Conservation (phyloP, 2,888 invertebrate genomes). For the Oxycera nigricornis region DNA sequence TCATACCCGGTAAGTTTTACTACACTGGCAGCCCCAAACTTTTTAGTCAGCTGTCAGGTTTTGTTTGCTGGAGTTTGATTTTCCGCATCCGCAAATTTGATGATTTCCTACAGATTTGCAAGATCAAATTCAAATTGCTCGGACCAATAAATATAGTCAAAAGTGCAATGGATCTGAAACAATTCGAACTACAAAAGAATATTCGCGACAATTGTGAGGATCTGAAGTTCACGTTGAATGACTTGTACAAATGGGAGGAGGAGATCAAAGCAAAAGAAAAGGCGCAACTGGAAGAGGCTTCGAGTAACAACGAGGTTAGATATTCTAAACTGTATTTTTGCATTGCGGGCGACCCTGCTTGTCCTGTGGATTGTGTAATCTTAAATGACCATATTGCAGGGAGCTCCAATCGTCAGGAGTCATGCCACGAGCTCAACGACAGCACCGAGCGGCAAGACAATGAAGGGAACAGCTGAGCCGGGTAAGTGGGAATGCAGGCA, state of each 20-base stretch:
- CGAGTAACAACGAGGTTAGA: slow-evolving; percentile 40
- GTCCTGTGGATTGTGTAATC: no score
- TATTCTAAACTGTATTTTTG: neutral
- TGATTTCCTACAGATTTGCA: neutral
- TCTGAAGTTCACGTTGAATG: slow-evolving; percentile 53
- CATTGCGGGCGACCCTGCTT: neutral
- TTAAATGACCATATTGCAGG: no score
- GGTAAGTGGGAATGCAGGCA: neutral
- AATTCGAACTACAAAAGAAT: slow-evolving; percentile 57
- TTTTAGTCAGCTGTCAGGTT: neutral
- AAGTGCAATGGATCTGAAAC: slow-evolving; percentile 7
- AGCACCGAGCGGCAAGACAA: neutral
- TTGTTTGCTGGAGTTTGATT: neutral
- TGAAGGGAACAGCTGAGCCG: neutral
- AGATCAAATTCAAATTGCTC: neutral
- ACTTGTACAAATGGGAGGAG: slow-evolving; percentile 58
- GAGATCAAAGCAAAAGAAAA: slow-evolving; percentile 59
- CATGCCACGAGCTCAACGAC: neutral
- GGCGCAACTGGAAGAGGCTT: slow-evolving; percentile 47
- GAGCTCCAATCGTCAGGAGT: neutral
- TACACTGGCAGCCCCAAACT: no score
- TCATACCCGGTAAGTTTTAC: no score
- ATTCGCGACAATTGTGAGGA: slow-evolving; percentile 57
- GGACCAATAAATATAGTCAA: neutral
- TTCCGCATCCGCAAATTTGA: neutral